phyloP scores from a whole-genome alignment of 2,888 invertebrate genomes.

The Lordiphosa andalusiaca region DNA sequence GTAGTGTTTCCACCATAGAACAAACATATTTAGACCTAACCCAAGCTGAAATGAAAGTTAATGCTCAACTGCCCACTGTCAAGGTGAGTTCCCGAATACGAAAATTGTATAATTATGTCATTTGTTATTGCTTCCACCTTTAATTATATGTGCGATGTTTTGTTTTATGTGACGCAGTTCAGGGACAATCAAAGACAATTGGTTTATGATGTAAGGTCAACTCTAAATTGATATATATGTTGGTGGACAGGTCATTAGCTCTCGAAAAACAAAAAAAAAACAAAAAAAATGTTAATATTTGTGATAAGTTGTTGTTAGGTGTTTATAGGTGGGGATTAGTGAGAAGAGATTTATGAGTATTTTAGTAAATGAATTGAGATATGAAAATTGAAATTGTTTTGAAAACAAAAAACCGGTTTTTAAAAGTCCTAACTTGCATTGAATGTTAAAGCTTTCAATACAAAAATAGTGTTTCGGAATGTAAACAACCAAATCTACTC shows the following conservation, averaged over 20 bases:
- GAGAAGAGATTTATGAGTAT: slow-evolving; percentile 3
- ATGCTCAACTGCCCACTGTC: slow-evolving; percentile 68
- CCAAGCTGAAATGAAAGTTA: slow-evolving; percentile 64
- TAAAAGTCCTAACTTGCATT: neutral
- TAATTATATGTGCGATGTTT: slow-evolving; percentile 7
- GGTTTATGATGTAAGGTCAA: slow-evolving; percentile 7
- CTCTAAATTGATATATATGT: too few species aligned
- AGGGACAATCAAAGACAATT: slow-evolving; percentile 41
- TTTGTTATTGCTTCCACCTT: slow-evolving; percentile 30
- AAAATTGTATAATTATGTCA: slow-evolving; percentile 63
- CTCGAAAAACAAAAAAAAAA: neutral
- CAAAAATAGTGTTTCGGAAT: too few species aligned
- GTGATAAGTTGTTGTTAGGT: neutral
- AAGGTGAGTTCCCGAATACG: slow-evolving; percentile 62
- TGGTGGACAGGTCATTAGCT: slow-evolving; percentile 21
- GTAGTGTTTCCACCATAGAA: slow-evolving; percentile 45
- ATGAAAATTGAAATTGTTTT: neutral
- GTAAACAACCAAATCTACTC: too few species aligned
- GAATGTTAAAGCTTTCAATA: neutral
- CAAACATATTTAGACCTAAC: slow-evolving; percentile 37
- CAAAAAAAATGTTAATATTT: slow-evolving; percentile 14
- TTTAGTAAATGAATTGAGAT: neutral
- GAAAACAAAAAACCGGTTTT: neutral
- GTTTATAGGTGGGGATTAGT: neutral
- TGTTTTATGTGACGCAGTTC: slow-evolving; percentile 38